phyloP scores from a whole-genome alignment of 1,140 invertebrate genomes.

The Pseudoatta argentina region DNA sequence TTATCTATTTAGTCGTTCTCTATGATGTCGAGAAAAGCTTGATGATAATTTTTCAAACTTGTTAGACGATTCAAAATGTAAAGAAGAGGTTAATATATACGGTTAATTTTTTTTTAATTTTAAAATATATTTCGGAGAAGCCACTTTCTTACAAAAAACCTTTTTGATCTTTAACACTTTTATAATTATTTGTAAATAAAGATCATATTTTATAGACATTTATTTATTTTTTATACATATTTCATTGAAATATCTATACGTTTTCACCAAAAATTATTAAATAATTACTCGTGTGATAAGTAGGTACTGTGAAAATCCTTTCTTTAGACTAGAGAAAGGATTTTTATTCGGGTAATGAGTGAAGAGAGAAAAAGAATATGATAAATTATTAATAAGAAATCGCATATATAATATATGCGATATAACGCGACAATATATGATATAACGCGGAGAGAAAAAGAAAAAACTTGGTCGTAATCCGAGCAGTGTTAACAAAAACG shows the following conservation, averaged over 20 bases:
- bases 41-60: constrained; percentile 3
- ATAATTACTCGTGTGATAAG: neutral
- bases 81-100: neutral
- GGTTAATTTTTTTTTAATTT: neutral
- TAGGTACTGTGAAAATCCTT: neutral
- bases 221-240: neutral
- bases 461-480: neutral
- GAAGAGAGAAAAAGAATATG: neutral
- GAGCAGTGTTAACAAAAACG: neutral
- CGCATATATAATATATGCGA: neutral
- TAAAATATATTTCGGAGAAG: neutral
- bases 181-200: neutral
- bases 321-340: neutral
- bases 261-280: neutral
- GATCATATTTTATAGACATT: neutral
- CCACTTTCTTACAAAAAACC: neutral
- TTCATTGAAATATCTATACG: neutral
- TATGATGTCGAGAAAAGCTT: neutral
- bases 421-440: neutral
- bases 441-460: neutral
- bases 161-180: neutral
- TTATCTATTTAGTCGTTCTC: constrained; percentile 38
- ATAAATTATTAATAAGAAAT: constrained; percentile 17
- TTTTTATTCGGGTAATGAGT: neutral
- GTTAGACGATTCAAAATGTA: neutral